These are phyloP conservation scores for Caenorhabditis tropicalis DNA, from an alignment of 1,140 invertebrate species.

Conservation along the genomic window DNA sequence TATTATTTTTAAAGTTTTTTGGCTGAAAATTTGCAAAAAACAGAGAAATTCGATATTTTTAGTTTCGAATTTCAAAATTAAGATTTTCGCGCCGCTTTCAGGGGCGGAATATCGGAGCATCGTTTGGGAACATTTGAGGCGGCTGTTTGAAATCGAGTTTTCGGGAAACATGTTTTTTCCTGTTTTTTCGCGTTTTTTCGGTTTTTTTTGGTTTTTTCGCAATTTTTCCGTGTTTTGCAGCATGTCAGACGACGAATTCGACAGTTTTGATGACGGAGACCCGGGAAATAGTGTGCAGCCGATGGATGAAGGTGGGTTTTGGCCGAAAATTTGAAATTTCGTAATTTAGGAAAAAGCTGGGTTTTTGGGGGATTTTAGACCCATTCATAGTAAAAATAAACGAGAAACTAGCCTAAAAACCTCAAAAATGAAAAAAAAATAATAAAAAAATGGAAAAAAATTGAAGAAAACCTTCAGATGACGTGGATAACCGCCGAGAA, in stretches of 20 bases:
- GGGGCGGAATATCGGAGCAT: neutral
- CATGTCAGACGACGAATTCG: conserved; percentile 32
- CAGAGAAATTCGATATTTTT: too few relatives aligned
- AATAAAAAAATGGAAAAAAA: too few relatives aligned
- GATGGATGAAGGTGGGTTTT: neutral
- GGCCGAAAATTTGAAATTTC: too few relatives aligned
- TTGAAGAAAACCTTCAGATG: neutral
- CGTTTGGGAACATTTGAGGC: neutral
- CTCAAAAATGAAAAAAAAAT: too few relatives aligned
- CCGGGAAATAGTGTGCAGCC: neutral
- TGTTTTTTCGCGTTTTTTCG: neutral
- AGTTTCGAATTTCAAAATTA: neutral
- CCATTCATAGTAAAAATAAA: neutral
- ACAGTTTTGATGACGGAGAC: neutral
- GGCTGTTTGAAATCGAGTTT: neutral
- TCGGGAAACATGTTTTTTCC: neutral
- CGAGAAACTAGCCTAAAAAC: neutral
- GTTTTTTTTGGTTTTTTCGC: neutral
- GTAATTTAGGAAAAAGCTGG: too few relatives aligned
- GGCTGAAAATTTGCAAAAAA: too few relatives aligned
- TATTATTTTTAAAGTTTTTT: too few relatives aligned
- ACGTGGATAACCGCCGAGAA: neutral
- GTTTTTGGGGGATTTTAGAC: neutral
- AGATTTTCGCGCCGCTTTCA: neutral
- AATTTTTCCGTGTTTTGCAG: neutral